Evolutionary conservation across 2,888 invertebrate genomes (phyloP).

Genomic region (Hypomecis punctinalis): DNA sequence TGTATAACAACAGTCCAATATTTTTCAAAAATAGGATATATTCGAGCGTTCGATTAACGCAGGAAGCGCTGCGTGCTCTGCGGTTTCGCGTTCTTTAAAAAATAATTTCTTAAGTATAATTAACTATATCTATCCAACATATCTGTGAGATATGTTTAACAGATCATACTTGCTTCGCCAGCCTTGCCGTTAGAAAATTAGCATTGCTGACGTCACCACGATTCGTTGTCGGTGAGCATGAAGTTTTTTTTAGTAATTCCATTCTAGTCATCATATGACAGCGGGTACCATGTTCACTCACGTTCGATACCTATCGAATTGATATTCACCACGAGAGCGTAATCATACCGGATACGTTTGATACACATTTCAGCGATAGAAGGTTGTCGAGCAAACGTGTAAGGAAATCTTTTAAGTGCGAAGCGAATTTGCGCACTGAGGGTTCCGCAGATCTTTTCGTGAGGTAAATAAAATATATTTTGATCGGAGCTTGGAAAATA

Average conservation of each 20-base stretch:
- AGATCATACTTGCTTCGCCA: slow-evolving; percentile 1
- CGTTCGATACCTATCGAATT: slow-evolving; percentile 50
- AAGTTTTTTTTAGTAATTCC: slow-evolving; percentile 28
- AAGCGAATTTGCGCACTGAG: too few relatives aligned
- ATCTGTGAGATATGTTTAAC: slow-evolving; percentile 1
- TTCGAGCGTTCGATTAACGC: too few relatives aligned
- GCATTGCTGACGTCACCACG: slow-evolving; percentile 36
- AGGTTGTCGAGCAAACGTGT: slow-evolving; percentile 61
- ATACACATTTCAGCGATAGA: slow-evolving; percentile 66
- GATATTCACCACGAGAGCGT: slow-evolving; percentile 61
- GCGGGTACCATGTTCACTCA: slow-evolving; percentile 48
- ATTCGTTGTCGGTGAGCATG: slow-evolving; percentile 28
- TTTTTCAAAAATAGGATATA: too few relatives aligned
- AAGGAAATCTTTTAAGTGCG: slow-evolving; percentile 37
- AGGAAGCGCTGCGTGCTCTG: too few relatives aligned
- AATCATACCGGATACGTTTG: slow-evolving; percentile 72
- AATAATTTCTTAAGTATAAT: too few relatives aligned
- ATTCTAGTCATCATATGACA: slow-evolving; percentile 47
- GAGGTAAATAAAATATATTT: too few relatives aligned
- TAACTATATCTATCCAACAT: too few relatives aligned
- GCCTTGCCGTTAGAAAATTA: slow-evolving; percentile 26
- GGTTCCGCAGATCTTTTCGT: too few relatives aligned
- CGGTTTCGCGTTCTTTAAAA: too few relatives aligned
- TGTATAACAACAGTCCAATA: too few relatives aligned
- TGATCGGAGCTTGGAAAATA: too few relatives aligned